Evolutionary conservation across 2,888 invertebrate genomes (phyloP).

Genomic region (Melanostoma scalare): DNA sequence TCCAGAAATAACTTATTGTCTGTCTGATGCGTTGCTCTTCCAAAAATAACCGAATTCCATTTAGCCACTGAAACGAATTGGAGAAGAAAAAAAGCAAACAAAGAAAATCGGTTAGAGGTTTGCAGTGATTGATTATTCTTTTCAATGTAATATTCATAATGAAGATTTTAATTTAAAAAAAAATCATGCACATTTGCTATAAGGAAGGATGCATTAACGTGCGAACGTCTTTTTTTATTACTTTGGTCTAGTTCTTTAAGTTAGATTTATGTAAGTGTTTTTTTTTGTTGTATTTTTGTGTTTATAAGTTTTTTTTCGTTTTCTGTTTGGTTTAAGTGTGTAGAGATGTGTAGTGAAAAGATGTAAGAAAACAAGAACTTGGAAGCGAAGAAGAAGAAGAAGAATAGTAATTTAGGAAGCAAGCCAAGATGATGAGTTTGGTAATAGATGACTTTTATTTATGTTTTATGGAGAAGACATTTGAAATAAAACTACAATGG

Average conservation of each 20-base stretch:
- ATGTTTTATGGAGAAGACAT: conserved; percentile 17
- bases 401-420: conserved; percentile 59
- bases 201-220: conserved; percentile 58
- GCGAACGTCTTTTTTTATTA: conserved; percentile 26
- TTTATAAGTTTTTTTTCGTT: conserved; percentile 43
- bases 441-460: conserved; percentile 21
- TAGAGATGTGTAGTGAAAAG: conserved; percentile 28
- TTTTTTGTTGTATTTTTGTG: conserved; percentile 39
- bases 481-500: conserved; percentile 9
- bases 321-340: conserved; percentile 28
- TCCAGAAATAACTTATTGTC: conserved; percentile 21
- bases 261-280: conserved; percentile 27
- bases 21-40: conserved; percentile 10
- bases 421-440: conserved; percentile 52
- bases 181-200: conserved; percentile 57
- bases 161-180: conserved; percentile 23
- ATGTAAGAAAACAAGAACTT: conserved; percentile 43
- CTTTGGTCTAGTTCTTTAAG: conserved; percentile 39
- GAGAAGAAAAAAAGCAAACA: conserved; percentile 37
- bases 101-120: conserved; percentile 41
- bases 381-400: not conserved
- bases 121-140: not conserved
- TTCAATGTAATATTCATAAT: conserved; percentile 36
- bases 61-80: conserved; percentile 78
- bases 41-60: conserved; percentile 78